Base-by-base conservation (phyloP, 2,888 invertebrate genomes). In the Tenthredo scrophulariae region DNA sequence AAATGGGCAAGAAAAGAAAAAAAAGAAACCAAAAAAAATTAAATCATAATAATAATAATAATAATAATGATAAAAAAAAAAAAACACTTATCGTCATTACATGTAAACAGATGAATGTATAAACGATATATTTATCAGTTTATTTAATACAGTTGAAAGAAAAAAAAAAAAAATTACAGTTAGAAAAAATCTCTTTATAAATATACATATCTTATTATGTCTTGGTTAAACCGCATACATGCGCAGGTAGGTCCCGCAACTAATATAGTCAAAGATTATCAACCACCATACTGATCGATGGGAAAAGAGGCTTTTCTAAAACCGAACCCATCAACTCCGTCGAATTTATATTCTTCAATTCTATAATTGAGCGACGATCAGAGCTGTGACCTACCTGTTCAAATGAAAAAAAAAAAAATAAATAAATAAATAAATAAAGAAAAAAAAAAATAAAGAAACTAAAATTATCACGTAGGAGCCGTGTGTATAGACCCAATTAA, bases 401-500 rank as follows among this genome's bases (percentile, higher is more conserved):
- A 10, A 67, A 15, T 9, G 29, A 33, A 67, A 65, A 37, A 37
- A 37, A 37, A 37, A 7, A 37, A 37, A 37, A 37, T 7, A 37
- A 37, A 37, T 37, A 37, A 37, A 7, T 37, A 7, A 37, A 37
- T 37, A 37, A 37, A 37, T 33, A 33, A 33, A 33, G 4, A 65
- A 67, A 67, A 33, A 29, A 26, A 5, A 26, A 29, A 15, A 65
- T 18, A 67, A 33, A 67, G n/a, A 33, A 67, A 67, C 26, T 33
- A 67, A 75, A 50, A 50, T 75, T 75, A 46, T 75, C 75, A 75
- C 75, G 75, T 85, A 84, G 77, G 84, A 84, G 50, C 85, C 77
- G 82, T 80, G 87, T 85, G 84, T 84, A 84, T 84, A 87, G 86
- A 87, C 65, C 80, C 82, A 86, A 86, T 86, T 74, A 83, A 87